Evolutionary conservation across 2,797 vertebrate genomes (phyloP), one percentile per base, ranked within the genome.

Genomic region (Pseudomugil gertrudae): DNA sequence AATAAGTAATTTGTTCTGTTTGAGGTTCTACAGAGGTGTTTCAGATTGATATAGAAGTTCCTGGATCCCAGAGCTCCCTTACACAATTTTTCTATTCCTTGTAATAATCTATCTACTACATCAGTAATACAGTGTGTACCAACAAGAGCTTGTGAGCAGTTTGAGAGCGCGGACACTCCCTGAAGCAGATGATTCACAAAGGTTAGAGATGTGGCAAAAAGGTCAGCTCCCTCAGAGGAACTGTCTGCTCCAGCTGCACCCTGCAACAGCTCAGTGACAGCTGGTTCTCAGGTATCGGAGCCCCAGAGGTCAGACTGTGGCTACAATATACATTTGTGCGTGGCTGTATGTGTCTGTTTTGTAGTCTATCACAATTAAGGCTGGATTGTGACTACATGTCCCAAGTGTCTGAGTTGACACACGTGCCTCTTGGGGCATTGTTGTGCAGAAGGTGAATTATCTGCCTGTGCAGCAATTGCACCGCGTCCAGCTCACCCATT

Each of bases 151-250:
- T n/a, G 50, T 32, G 78, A 77, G 60, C 6, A 9, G 33, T 76
- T 66, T 59, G 36, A 62, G 66, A 72, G 69, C 53, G 64, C 19
- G 57, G 70, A 68, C 63, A 43, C 27, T 70, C 73, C 72, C 74
- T 3, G 30, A 74, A 74, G 57, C 78, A 76, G 72, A 76, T 79
- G 63, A 87, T 71, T 68, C 57, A 23, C 40, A 33, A 77, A 87
- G 81, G 80, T 85, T 57, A 24, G 58, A 69, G 55, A 73, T 72
- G 68, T 61, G 10, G 33, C 33, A 36, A 29, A 81, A 84, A 82
- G 78, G 76, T 81, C 80, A 63, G 19, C 21, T 72, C 55, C 57
- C 56, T 64, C 62, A 56, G 62, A 66, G 64, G 63, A 59, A 27
- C 23, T 48, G 66, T 57, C 53, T 71, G 50, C 63, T 66, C 52